Conservation (phyloP, 2,113 vertebrate genomes). For the Sphyrna mokarran region DNA sequence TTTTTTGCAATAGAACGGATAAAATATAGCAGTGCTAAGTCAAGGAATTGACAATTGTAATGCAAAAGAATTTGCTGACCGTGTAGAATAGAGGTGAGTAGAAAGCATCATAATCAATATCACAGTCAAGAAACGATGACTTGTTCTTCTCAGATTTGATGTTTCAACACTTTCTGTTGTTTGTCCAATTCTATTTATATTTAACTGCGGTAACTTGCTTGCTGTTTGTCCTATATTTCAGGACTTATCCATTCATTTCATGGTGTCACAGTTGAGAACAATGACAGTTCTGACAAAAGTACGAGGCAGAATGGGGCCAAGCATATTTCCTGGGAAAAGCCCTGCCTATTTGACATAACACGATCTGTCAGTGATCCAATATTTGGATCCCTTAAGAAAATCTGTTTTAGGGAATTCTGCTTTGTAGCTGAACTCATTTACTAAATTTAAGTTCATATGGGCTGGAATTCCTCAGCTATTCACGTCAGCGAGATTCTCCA, state of each 20-base stretch:
- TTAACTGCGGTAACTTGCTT: background rate
- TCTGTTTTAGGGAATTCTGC: background rate
- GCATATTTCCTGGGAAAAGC: background rate
- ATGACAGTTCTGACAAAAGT: background rate
- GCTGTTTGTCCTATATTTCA: background rate
- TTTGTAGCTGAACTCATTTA: background rate
- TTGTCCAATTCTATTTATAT: background rate
- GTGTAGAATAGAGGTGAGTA: background rate
- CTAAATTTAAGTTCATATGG: background rate
- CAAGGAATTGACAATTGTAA: background rate
- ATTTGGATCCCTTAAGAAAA: background rate
- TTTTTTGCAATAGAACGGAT: background rate
- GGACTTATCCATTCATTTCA: background rate
- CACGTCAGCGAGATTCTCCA: too few relatives aligned
- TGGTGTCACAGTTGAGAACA: background rate
- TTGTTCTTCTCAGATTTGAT: background rate
- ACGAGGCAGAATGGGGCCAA: background rate
- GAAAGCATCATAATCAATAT: background rate
- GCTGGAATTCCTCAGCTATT: too few relatives aligned
- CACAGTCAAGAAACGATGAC: background rate
- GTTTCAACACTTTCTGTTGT: background rate
- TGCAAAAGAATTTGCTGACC: conserved; percentile 4
- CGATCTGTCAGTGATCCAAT: background rate
- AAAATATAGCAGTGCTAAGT: background rate
- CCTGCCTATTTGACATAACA: background rate